Base-by-base conservation (phyloP, 53 echinoderm and acorn worm genomes). In the Holothuria scabra region DNA sequence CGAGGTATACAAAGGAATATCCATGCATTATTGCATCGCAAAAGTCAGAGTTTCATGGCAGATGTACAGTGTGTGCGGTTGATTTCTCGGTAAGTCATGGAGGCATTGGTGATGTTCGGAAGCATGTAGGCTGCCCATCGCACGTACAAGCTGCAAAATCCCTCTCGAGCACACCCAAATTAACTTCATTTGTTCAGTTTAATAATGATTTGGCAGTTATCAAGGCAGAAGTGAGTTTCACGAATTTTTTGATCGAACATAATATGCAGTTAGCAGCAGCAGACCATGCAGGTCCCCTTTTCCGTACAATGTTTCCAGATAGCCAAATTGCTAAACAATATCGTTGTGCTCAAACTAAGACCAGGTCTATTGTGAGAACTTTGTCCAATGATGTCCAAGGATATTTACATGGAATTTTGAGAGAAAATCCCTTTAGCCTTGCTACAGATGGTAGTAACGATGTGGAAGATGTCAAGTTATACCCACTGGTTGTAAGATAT, bases 401-500 rank as follows among this genome's bases (percentile, higher is more conserved):
- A 67, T 25, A 67, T 28, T 28, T 67, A 28, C 28, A 25, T 2
- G 68, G 18, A 67, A 25, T 30, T 1, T 67, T 67, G 68, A 67
- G 24, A 67, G 68, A 67, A 28, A 30, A 67, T 25, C 68, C 68
- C 16, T 2, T 28, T 23, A 67, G 68, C 68, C 24, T 67, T 19
- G 1, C 1, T 19, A 1, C 59, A n/a, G n/a, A n/a, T n/a, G n/a
- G n/a, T n/a, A n/a, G 87, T 82, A 29, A 83, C 83, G n/a, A n/a
- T n/a, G n/a, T n/a, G n/a, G n/a, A n/a, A n/a, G n/a, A n/a, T n/a
- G n/a, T n/a, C n/a, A n/a, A 59, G 88, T 72, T 74, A 75, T 82
- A 0, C 72, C 74, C 83, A 88, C 23, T 70, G 78, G 76, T 61
- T n/a, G n/a, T n/a, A n/a, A n/a, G n/a, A n/a, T n/a, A n/a, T n/a